phyloP scores from a whole-genome alignment of 1,140 invertebrate genomes.

The Drosophila elegans region DNA sequence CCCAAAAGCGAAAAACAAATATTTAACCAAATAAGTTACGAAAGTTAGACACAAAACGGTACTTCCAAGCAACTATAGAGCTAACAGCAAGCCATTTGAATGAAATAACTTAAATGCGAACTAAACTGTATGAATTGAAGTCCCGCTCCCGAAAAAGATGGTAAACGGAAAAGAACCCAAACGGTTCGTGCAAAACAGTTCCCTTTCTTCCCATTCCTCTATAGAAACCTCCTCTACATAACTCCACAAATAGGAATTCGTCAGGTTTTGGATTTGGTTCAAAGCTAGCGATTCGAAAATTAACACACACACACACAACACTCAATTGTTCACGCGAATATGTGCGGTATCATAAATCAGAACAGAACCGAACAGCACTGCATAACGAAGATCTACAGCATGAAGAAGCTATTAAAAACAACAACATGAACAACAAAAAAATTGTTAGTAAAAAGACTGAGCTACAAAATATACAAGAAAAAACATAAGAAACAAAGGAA shows the following conservation, averaged over 20 bases:
- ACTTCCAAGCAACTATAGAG: constrained; percentile 82
- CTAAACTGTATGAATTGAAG: constrained; percentile 42
- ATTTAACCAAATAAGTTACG: constrained; percentile 65
- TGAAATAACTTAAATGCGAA: constrained; percentile 25
- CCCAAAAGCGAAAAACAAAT: constrained; percentile 25
- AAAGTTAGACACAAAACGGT: constrained; percentile 76
- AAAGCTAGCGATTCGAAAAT: constrained; percentile 8
- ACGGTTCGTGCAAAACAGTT: neutral
- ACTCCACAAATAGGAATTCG: constrained; percentile 25
- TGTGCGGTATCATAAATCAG: constrained; percentile 19
- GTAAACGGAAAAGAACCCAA: neutral
- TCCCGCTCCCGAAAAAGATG: constrained; percentile 2
- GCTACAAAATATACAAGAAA: constrained; percentile 73
- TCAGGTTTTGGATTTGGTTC: constrained; percentile 16
- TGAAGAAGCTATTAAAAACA: constrained; percentile 42
- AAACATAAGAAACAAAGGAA: constrained; percentile 38
- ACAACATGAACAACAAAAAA: constrained; percentile 58
- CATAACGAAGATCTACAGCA: constrained; percentile 27
- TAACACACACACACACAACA: constrained; percentile 14
- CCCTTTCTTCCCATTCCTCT: neutral
- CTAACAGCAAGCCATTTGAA: constrained; percentile 63
- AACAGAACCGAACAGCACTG: constrained; percentile 22
- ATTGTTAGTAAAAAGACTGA: constrained; percentile 84
- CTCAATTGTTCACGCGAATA: constrained; percentile 13
- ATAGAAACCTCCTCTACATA: constrained; percentile 4